These are phyloP conservation scores for Platygyra sinensis DNA, from an alignment of 64 coral and sea anemone species.

Conservation along the genomic window DNA sequence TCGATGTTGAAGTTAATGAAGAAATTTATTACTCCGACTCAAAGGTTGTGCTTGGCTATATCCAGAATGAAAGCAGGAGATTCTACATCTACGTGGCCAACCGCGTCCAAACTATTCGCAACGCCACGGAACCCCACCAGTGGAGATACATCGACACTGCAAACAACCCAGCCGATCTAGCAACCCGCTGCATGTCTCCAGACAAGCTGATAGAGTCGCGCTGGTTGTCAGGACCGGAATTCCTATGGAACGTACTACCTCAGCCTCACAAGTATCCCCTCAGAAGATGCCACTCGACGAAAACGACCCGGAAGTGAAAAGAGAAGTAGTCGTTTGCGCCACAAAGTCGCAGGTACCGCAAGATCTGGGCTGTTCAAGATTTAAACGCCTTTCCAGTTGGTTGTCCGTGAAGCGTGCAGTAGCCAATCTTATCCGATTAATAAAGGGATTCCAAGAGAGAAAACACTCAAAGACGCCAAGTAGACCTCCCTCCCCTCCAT, in stretches of 20 bases:
- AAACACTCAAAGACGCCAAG: no score
- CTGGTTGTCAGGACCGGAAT: constrained; percentile 52
- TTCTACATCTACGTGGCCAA: constrained; percentile 59
- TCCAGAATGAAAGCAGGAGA: constrained; percentile 6
- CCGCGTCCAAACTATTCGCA: neutral
- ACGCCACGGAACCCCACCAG: constrained; percentile 2
- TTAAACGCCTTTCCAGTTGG: neutral
- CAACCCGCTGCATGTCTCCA: constrained; percentile 17
- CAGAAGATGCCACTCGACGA: neutral
- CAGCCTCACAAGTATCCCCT: neutral
- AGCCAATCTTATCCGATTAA: no score
- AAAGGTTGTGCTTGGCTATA: constrained; percentile 37
- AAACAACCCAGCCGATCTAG: constrained; percentile 26
- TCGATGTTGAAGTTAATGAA: neutral
- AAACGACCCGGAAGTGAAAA: constrained; percentile 45
- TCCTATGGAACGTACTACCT: neutral
- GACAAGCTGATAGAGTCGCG: neutral
- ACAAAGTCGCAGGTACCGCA: neutral
- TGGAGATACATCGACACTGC: constrained; percentile 50
- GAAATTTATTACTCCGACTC: constrained; percentile 33
- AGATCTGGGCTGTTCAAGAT: neutral
- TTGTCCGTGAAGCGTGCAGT: no score
- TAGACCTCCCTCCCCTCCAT: no score
- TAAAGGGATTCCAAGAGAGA: no score
- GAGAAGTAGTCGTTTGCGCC: neutral